These are phyloP conservation scores for Xiphophorus couchianus DNA, from an alignment of 2,113 vertebrate species.

Conservation along the genomic window DNA sequence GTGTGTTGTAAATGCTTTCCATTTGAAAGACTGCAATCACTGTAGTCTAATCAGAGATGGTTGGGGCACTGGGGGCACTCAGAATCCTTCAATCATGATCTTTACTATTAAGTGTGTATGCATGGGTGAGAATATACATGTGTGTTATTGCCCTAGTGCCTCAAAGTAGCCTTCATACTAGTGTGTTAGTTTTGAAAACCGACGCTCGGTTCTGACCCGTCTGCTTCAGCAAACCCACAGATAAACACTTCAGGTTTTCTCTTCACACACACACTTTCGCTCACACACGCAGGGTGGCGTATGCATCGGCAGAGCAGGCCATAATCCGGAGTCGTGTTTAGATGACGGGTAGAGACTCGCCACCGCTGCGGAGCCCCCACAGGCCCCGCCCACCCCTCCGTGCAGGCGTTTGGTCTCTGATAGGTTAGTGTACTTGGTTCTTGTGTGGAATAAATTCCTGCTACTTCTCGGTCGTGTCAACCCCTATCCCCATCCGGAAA, in stretches of 20 bases:
- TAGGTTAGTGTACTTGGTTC: slow-evolving; percentile 64
- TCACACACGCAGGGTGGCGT: slow-evolving; percentile 37
- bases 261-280: slow-evolving; percentile 12
- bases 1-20: slow-evolving; percentile 73
- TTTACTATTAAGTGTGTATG: slow-evolving; percentile 10
- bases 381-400: slow-evolving; percentile 65
- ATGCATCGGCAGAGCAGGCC: slow-evolving; percentile 45
- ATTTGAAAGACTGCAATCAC: slow-evolving; percentile 60
- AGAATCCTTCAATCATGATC: slow-evolving; percentile 62
- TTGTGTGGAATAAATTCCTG: slow-evolving; percentile 35
- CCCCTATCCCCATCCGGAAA: slow-evolving; percentile 32
- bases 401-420: slow-evolving; percentile 20
- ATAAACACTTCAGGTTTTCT: slow-evolving; percentile 24
- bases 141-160: slow-evolving; percentile 59
- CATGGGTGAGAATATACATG: slow-evolving; percentile 26
- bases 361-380: slow-evolving; percentile 49
- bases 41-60: slow-evolving; percentile 66
- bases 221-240: slow-evolving; percentile 56
- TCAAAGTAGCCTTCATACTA: slow-evolving; percentile 53
- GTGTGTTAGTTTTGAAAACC: slow-evolving; percentile 53
- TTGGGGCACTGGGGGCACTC: slow-evolving; percentile 57
- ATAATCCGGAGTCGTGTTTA: slow-evolving; percentile 62
- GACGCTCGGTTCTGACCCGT: slow-evolving; percentile 66
- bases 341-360: slow-evolving; percentile 59
- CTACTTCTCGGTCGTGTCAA: slow-evolving; percentile 28